Conservation (phyloP, 2,113 vertebrate genomes). For the Colossoma macropomum region DNA sequence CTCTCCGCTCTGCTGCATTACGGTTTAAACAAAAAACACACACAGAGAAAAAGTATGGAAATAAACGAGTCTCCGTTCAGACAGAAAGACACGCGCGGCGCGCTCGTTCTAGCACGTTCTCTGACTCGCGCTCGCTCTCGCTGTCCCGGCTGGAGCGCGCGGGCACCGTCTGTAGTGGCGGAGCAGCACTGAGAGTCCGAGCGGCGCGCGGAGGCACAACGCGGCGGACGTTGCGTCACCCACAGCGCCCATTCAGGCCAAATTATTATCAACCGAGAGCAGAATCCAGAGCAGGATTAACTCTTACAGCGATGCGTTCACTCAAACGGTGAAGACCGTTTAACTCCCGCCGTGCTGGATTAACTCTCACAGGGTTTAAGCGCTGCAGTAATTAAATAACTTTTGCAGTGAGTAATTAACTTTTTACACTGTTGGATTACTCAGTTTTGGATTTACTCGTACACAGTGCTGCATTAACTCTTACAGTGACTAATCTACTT, state of each 20-base stretch:
- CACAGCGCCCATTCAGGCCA: constrained; percentile 42
- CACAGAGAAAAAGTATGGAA: neutral
- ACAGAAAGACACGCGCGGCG: neutral
- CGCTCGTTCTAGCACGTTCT: neutral
- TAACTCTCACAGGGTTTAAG: neutral
- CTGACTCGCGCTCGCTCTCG: neutral
- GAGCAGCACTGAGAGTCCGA: too few species aligned
- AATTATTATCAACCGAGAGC: constrained; percentile 1
- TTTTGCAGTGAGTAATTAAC: neutral
- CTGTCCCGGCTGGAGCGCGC: neutral
- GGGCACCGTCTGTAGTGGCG: too few species aligned
- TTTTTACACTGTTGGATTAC: neutral
- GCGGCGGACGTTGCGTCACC: constrained; percentile 48
- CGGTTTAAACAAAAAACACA: neutral
- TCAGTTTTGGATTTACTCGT: neutral
- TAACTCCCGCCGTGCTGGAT: neutral
- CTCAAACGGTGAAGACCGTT: neutral
- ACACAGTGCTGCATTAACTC: neutral
- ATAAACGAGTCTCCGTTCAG: neutral
- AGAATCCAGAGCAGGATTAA: neutral
- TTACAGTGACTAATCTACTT: neutral
- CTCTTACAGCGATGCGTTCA: neutral
- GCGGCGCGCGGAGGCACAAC: too few species aligned
- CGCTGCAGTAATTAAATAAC: neutral
- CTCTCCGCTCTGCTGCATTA: neutral